Evolutionary conservation across 2,113 vertebrate species (phyloP).

Genomic region (Poeciliopsis prolifica): DNA sequence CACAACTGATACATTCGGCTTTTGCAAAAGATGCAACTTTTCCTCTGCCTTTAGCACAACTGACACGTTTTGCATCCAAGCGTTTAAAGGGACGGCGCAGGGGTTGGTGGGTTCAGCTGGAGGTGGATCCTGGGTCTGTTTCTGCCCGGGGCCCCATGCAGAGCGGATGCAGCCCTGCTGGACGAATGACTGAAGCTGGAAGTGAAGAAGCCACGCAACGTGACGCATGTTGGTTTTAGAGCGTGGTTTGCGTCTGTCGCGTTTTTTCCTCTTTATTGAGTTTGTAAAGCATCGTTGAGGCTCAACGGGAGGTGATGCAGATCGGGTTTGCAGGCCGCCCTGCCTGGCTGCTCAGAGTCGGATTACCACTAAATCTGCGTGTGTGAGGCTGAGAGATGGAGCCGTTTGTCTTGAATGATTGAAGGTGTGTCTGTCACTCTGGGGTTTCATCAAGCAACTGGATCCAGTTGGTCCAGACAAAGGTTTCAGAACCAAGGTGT

Average conservation of each 20-base stretch:
- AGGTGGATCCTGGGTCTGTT: background rate
- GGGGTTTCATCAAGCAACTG: constrained; percentile 49
- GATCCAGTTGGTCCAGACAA: constrained; percentile 62
- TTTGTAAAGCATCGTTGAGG: background rate
- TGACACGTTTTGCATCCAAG: no score
- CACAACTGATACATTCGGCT: no score
- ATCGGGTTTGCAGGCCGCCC: constrained; percentile 57
- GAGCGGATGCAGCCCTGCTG: background rate
- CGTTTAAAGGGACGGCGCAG: no score
- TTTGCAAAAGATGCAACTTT: no score
- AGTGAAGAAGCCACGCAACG: background rate
- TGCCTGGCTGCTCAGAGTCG: constrained; percentile 66
- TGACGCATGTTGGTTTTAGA: background rate
- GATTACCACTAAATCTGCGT: constrained; percentile 76
- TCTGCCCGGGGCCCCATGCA: background rate
- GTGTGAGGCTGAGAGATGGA: constrained; percentile 34
- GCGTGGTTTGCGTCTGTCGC: background rate
- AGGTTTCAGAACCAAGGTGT: constrained; percentile 39
- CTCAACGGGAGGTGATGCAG: constrained; percentile 29
- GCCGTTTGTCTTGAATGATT: constrained; percentile 49
- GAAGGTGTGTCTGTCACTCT: constrained; percentile 56
- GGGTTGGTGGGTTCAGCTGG: no score
- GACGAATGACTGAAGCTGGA: background rate
- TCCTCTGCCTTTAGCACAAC: no score
- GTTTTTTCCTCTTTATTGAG: background rate